Percentiles rank a stretch among this genome's conserved stretches.
Conservation (phyloP, 2,888 invertebrate species). For the Acrobasis repandana region DNA sequence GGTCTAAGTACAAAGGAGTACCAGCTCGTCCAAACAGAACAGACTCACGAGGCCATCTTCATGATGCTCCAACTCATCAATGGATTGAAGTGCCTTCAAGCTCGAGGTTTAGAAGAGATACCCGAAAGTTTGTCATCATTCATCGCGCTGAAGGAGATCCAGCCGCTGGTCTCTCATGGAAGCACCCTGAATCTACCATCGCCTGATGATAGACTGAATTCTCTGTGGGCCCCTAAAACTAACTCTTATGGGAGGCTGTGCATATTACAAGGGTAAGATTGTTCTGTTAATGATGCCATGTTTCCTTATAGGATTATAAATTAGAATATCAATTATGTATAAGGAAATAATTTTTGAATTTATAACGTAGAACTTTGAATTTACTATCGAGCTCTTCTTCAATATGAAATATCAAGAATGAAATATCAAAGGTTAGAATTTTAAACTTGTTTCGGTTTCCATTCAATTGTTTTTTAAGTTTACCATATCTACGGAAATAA, state of each 20-base stretch:
- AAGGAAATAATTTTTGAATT: no score
- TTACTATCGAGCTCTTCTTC: no score
- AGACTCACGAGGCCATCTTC: slow-evolving; percentile 87
- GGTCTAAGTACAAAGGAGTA: slow-evolving; percentile 67
- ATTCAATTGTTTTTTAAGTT: no score
- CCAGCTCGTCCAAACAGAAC: slow-evolving; percentile 74
- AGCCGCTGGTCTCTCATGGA: slow-evolving; percentile 48
- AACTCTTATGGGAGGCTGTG: slow-evolving; percentile 85
- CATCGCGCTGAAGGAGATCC: slow-evolving; percentile 85
- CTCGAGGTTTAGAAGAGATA: slow-evolving; percentile 91
- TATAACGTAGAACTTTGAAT: no score
- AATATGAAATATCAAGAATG: no score
- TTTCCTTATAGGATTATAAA: neutral
- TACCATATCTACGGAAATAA: no score
- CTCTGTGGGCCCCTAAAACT: slow-evolving; percentile 75
- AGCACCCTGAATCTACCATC: slow-evolving; percentile 54
- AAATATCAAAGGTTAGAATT: no score
- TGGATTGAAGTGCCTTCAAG: slow-evolving; percentile 91
- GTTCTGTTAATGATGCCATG: neutral
- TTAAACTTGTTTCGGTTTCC: no score
- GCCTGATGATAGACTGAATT: slow-evolving; percentile 70
- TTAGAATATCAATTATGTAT: no score
- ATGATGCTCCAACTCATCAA: slow-evolving; percentile 91
- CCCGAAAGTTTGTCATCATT: slow-evolving; percentile 88
- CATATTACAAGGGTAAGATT: slow-evolving; percentile 88